Evolutionary conservation across 2,888 invertebrate species (phyloP), one percentile per base, ranked within the genome.

Genomic region (Eurytoma adleriae): DNA sequence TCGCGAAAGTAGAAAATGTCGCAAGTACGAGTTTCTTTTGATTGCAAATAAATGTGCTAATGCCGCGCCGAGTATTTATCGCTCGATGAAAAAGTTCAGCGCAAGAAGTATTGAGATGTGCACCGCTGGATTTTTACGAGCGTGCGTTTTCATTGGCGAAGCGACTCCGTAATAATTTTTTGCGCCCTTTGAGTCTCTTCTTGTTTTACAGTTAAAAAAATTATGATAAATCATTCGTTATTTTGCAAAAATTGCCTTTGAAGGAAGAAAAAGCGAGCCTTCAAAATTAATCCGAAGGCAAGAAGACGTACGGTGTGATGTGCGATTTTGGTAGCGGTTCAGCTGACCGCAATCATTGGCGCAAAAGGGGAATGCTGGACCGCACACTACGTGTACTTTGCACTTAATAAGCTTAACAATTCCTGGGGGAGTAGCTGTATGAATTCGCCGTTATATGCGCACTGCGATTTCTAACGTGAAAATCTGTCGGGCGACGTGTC

Each of bases 371-470:
- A n/a, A n/a, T 13, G 5, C 40, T 20, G 13, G 16, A 24, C 27
- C n/a, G 30, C 14, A n/a, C 52, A n/a, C 27, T 30, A 54, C 76
- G 48, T 71, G 56, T 71, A 72, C 68, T 71, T 61, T 66, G 48
- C 50, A 84, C 85, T 85, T 87, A 87, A 88, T 87, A 87, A 87
- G 86, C 87, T 86, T 85, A 85, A 86, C 86, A 84, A 87, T 87
- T 86, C 87, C 86, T 86, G n/a, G 82, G 74, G 84, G 85, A 72
- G 61, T 80, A 83, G 85, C 48, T n/a, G 27, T 83, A 83, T 82
- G 83, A 83, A 84, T 83, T 83, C 82, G 80, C 82, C 78, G 68
- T 74, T 82, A 78, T 70, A 73, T 78, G 67, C 64, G 77, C 83
- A 68, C 72, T 82, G 86, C 87, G 88, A 88, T 87, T 88, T 87